Base-by-base conservation (phyloP, 2,797 vertebrate species). In the Gymnodraco acuticeps region DNA sequence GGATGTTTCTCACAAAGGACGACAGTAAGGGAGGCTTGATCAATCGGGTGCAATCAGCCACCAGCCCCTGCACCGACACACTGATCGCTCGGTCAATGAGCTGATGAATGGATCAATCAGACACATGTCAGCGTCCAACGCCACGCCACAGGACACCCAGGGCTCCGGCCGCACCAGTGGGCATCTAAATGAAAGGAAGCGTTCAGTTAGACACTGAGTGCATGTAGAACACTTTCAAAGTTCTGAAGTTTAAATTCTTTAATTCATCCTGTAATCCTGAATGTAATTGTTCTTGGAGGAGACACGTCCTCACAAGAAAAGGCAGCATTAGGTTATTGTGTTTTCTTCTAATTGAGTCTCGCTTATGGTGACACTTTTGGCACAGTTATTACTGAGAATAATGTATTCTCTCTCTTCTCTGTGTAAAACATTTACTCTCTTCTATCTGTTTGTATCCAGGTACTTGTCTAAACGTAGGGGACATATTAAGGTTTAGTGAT, bases 41-140 rank as follows among this genome's bases (percentile, higher is more conserved):
- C 85, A 86, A 91, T 92, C 74, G 62, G 20, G 73, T 74, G 80
- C 83, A 87, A 82, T 92, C 88, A 78, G 20, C 78, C 70, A 27
- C 76, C 82, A 51, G 79, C 63, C n/a, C 13, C 83, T 20, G 59
- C 82, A 68, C 61, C 20, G 69, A 77, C 86, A 76, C 80, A 19
- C 83, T 83, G 86, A 90, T 89, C 75, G 82, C 81, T 90, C 81
- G 70, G 73, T 88, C 84, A 73, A 72, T 85, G 73, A 82, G 75
- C 75, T 80, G 70, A 75, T 67, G 78, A 86, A 72, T 42, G 45
- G 73, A 90, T 92, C 77, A 77, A 89, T 92, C 71, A 62, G 60
- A 78, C 67, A 78, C 68, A 59, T 80, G 78, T 88, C 74, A 64
- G 73, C 72, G 31, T 47, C 56, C 27, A 55, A 48, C 45, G 17